Percentiles rank a stretch among this genome's conserved stretches.
Conservation (phyloP, 2,888 invertebrate genomes). For the Nephrotoma appendiculata region DNA sequence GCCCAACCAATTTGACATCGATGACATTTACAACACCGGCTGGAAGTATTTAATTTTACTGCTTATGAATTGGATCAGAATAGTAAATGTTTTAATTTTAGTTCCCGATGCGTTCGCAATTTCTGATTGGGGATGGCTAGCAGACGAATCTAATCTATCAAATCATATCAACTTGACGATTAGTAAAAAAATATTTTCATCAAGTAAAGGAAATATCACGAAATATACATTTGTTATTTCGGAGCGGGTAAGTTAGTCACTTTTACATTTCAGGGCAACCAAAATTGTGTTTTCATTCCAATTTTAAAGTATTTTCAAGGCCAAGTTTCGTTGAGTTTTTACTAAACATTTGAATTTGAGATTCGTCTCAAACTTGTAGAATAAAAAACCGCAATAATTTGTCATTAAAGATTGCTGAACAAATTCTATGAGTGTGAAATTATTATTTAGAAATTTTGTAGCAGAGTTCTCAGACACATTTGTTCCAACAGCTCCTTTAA, state of each 20-base stretch:
- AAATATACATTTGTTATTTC: constrained; percentile 33
- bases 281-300: too few relatives aligned
- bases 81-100: background rate
- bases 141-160: constrained; percentile 24
- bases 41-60: background rate
- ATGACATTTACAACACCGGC: background rate
- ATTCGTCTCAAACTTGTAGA: too few relatives aligned
- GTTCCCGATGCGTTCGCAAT: background rate
- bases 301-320: too few relatives aligned
- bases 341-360: too few relatives aligned
- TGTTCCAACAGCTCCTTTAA: too few relatives aligned
- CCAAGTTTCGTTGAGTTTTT: too few relatives aligned
- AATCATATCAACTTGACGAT: constrained; percentile 27
- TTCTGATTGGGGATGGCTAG: background rate
- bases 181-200: constrained; percentile 20
- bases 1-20: background rate
- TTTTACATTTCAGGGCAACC: too few relatives aligned
- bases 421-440: too few relatives aligned
- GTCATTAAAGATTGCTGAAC: too few relatives aligned
- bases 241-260: constrained; percentile 17
- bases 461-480: too few relatives aligned
- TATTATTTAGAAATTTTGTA: too few relatives aligned
- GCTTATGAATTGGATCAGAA: background rate
- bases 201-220: constrained; percentile 28
- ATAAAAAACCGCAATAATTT: too few relatives aligned